Base-by-base conservation (phyloP, 2,888 invertebrate species). In the Nomada fucata region DNA sequence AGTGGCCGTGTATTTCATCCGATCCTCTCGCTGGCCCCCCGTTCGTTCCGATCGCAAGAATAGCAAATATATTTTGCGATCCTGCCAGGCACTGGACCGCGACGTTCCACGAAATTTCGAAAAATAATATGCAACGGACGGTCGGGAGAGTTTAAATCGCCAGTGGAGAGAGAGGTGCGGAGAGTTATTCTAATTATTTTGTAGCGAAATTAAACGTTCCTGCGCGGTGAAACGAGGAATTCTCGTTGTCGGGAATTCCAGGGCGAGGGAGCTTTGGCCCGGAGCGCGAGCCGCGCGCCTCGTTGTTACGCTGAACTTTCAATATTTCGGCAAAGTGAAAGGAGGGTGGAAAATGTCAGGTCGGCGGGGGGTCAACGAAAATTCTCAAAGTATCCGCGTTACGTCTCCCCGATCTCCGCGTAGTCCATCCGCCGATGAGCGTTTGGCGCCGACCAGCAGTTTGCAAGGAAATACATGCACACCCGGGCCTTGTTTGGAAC, bases 401-500 rank as follows among this genome's bases (percentile, higher is more conserved):
- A 18, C 18, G 42, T 57, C 36, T 55, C 3, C 0, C 9, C 10
- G 44, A 53, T 15, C 42, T 18, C n/a, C 11, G 44, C 13, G n/a
- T 11, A 13, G 7, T 29, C 20, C 11, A 10, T 11, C 15, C 18
- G n/a, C 52, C 36, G 36, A 36, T 36, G 50, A 57, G 26, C 26
- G 29, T 60, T 65, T 47, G 47, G 64, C 42, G 47, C 3, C n/a
- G 26, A 20, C 52, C 57, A 52, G 20, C 57, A 52, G 20, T 52
- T 61, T 50, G 23, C 44, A 53, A 64, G 68, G 10, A 61, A 36
- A 26, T 50, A 26, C 9, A 13, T 57, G 44, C n/a, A 67, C n/a
- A 55, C 59, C 44, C 15, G 47, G 18, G 20, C 42, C 44, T 65
- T 80, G 59, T 80, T 80, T 47, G 55, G 18, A 63, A 52, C 47